Percentiles rank a stretch among this genome's conserved stretches.
These are phyloP conservation scores for Pardalotus punctatus DNA, from an alignment of 2,113 vertebrate species.

Conservation along the genomic window DNA sequence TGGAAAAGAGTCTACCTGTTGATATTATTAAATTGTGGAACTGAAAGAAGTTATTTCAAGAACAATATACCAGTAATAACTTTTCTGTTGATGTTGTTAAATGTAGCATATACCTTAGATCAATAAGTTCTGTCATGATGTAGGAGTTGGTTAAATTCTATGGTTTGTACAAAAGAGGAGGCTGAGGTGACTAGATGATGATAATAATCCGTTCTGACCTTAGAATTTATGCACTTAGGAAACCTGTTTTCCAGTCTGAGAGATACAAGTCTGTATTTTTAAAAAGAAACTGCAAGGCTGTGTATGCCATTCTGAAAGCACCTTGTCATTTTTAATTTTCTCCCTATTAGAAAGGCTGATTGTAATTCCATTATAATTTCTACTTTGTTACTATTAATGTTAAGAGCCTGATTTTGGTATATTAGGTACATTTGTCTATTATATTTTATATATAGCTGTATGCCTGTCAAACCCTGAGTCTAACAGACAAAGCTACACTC, in stretches of 20 bases:
- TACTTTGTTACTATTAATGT: background rate
- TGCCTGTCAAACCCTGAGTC: background rate
- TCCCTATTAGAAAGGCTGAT: background rate
- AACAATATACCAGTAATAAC: background rate
- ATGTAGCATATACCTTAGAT: background rate
- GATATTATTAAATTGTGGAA: background rate
- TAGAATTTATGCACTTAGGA: background rate
- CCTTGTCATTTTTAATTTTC: background rate
- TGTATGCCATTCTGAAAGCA: background rate
- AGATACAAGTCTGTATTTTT: background rate
- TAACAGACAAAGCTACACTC: background rate
- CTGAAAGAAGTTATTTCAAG: background rate
- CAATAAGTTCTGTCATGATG: background rate
- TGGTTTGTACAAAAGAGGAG: background rate
- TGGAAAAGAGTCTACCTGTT: background rate
- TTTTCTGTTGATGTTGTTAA: background rate
- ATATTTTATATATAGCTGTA: conserved; percentile 3
- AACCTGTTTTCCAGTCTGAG: background rate
- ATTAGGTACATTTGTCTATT: background rate
- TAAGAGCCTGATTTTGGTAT: background rate
- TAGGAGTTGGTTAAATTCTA: background rate
- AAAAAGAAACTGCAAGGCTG: background rate
- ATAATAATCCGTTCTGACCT: background rate
- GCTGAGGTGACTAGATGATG: background rate
- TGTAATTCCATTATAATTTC: background rate